Conservation (phyloP, 2,113 vertebrate species). For the Barnardius zonarius region DNA sequence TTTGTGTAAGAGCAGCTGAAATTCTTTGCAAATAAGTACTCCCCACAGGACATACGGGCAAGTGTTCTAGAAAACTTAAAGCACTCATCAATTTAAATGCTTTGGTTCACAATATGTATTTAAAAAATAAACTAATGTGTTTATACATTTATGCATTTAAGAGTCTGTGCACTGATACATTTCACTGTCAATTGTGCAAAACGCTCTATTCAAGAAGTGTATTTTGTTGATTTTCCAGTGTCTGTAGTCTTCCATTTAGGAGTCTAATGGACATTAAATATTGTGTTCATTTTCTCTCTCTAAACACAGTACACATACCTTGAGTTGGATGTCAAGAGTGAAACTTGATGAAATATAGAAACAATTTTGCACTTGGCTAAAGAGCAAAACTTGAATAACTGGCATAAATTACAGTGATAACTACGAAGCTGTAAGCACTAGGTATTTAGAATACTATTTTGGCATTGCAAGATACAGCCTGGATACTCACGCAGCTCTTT, state of each 20-base stretch:
- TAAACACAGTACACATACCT: background rate
- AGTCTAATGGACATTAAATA: background rate
- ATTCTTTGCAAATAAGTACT: background rate
- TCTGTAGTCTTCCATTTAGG: background rate
- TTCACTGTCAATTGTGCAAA: background rate
- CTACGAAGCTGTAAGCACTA: background rate
- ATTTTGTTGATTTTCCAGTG: background rate
- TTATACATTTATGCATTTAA: background rate
- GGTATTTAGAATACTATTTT: background rate
- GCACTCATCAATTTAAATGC: background rate
- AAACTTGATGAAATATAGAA: background rate
- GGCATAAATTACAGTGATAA: background rate
- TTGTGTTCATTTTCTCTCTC: background rate
- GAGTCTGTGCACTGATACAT: background rate
- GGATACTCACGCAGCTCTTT: constrained; percentile 92
- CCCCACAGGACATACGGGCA: background rate
- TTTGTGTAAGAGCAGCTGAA: background rate
- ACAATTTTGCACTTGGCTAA: background rate
- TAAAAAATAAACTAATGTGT: background rate
- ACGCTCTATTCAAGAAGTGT: background rate
- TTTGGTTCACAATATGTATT: background rate
- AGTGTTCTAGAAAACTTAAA: background rate
- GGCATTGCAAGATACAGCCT: background rate
- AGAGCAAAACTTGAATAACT: background rate
- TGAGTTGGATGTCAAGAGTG: background rate